Base-by-base conservation (phyloP, 2,113 vertebrate genomes). In the Nesogale talazaci region DNA sequence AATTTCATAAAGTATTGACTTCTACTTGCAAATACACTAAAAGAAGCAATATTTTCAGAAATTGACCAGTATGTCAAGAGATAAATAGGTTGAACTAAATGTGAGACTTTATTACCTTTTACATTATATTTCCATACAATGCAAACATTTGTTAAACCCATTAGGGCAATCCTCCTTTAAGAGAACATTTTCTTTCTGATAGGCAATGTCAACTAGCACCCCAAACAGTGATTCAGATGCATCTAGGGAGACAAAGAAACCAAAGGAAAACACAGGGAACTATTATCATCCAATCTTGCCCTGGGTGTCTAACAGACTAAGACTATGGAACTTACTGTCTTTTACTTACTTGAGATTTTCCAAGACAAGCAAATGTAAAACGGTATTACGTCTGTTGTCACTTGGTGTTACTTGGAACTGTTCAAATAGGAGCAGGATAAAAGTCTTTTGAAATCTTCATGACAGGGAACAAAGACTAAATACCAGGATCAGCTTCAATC, bases 1-100 rank as follows among this genome's bases (percentile, higher is more conserved):
- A 97, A 98, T 98, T 97, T 97, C 93, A 97, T 96, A 94, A 97
- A 96, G 82, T 87, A 97, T 95, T 97, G 94, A 76, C 93, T 97
- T 95, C 94, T 88, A 79, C 40, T 97, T 95, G 90, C 80, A 94
- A 94, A 95, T 87, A 95, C 91, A 82, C 88, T 23, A 22, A 97
- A 97, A 85, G 96, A 97, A 97, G 94, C 90, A 95, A 92, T 96
- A 94, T 91, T 97, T 92, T 98, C 94, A 86, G 91, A 97, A 92
- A 75, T 95, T 76, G 77, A 83, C 82, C 67, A 83, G 83, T 83
- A 78, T 96, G 97, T 94, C 93, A 70, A 96, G 92, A 97, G 94
- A 98, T 92, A 95, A 95, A 96, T 96, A 75, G 94, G 87, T 83
- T 92, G 91, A 96, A 95, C 97, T 95, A 96, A 97, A 87, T 94